Evolutionary conservation across 1,140 invertebrate genomes (phyloP), one percentile per base, ranked within the genome.

Genomic region (Amyelois transitella): DNA sequence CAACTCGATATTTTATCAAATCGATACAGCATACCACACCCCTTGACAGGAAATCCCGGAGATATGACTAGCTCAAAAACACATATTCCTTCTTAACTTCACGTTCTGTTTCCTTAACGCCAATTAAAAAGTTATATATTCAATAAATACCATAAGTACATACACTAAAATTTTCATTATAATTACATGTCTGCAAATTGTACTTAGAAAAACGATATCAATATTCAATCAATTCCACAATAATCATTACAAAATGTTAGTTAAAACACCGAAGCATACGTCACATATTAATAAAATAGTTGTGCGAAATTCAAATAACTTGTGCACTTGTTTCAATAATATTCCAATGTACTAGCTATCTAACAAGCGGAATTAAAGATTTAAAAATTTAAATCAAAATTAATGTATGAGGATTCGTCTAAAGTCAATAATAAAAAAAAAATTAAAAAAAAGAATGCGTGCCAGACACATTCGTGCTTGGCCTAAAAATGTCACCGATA

Each of bases 241-340:
- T 53, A 63, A 58, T 51, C 44, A 58, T 38, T 32, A 43, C 55
- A 50, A 21, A 49, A 50, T 57, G 22, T 55, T 55, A 57, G 48
- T 50, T 51, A 22, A 50, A 58, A 60, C 44, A 58, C 49, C 44
- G 44, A 54, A 60, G 55, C 54, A 48, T 59, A 64, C 48, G 58
- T 61, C 51, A 32, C 22, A 53, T 24, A 20, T 49, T 28, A 24
- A 24, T 55, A 55, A 55, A 20, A 18, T 24, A 54, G 43, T 66
- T 62, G 56, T 66, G 64, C 64, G 59, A 59, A 14, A 60, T 57
- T 60, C 19, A 56, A 62, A 55, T 52, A 44, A 57, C n/a, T 58
- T 60, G 65, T 67, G 65, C 65, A 57, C 60, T 54, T 53, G 56
- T 57, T 60, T 62, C 54, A 28, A 62, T 50, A 62, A 32, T 53